phyloP scores from a whole-genome alignment of 1,140 invertebrate species.

The Nephotettix cincticeps region DNA sequence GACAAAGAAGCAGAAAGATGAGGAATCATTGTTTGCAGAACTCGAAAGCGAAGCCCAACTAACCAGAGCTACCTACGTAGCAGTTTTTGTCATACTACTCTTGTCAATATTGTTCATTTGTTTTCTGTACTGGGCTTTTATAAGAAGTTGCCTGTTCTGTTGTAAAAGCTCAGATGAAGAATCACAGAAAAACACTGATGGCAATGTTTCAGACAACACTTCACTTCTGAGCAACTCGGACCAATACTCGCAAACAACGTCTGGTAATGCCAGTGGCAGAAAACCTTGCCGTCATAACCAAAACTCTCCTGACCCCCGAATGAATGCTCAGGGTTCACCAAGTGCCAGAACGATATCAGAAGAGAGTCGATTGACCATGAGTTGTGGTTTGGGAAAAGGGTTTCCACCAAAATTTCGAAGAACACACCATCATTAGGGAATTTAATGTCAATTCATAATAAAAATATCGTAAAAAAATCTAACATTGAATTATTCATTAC shows the following conservation, averaged over 20 bases:
- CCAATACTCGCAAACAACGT: neutral
- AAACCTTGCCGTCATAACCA: neutral
- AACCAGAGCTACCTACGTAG: neutral
- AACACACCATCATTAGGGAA: too few relatives aligned
- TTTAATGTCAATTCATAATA: too few relatives aligned
- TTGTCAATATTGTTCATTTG: neutral
- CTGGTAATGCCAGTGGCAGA: neutral
- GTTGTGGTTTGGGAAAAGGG: neutral
- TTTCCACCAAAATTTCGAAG: neutral
- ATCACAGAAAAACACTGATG: neutral
- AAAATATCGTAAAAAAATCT: too few relatives aligned
- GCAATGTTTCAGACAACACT: neutral
- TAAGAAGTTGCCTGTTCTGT: neutral
- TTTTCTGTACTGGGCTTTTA: slow-evolving; percentile 10
- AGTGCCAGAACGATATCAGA: neutral
- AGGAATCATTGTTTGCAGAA: neutral
- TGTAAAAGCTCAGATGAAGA: neutral
- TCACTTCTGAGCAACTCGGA: neutral
- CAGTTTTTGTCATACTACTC: neutral
- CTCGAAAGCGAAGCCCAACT: neutral
- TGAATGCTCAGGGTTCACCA: too few relatives aligned
- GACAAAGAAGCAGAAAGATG: neutral
- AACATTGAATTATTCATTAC: too few relatives aligned
- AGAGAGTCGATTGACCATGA: neutral
- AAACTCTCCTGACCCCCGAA: too few relatives aligned